These are phyloP conservation scores for Drosophila mulleri DNA, from an alignment of 2,888 invertebrate genomes.

Conservation along the genomic window DNA sequence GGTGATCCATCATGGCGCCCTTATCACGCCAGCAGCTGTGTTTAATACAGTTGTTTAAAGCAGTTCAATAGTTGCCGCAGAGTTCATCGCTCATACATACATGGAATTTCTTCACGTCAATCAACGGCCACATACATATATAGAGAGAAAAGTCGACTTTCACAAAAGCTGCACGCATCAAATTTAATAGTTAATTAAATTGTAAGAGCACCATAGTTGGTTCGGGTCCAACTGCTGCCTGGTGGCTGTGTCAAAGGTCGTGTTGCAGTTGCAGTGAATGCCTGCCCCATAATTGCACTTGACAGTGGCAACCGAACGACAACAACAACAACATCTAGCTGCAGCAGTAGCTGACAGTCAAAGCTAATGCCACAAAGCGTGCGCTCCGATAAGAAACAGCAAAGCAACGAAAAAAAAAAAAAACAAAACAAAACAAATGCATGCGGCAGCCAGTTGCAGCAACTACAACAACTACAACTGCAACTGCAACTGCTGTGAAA, in stretches of 20 bases:
- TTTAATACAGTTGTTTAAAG: background rate
- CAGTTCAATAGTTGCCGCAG: background rate
- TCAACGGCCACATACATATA: background rate
- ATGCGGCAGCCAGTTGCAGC: constrained; percentile 22
- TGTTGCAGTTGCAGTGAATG: constrained; percentile 60
- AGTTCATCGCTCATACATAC: background rate
- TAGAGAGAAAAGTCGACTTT: constrained; percentile 15
- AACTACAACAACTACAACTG: constrained; percentile 7
- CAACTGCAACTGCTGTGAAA: constrained; percentile 57
- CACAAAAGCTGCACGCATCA: constrained; percentile 38
- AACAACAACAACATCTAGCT: constrained; percentile 35
- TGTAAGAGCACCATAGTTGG: constrained; percentile 31
- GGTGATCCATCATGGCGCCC: constrained; percentile 5
- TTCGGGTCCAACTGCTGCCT: background rate
- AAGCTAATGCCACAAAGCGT: constrained; percentile 59
- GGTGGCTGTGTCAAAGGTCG: constrained; percentile 71
- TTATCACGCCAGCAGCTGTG: background rate
- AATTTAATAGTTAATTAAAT: constrained; percentile 52
- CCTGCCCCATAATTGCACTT: constrained; percentile 74
- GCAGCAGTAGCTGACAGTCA: constrained; percentile 57
- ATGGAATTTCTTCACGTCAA: background rate
- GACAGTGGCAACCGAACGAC: constrained; percentile 63
- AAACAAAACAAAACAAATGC: constrained; percentile 11
- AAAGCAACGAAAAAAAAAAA: constrained; percentile 2
- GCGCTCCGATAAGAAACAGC: constrained; percentile 48